Percentiles rank a stretch among this genome's conserved stretches.
phyloP scores from a whole-genome alignment of 2,113 vertebrate genomes.

The Lonchura striata region DNA sequence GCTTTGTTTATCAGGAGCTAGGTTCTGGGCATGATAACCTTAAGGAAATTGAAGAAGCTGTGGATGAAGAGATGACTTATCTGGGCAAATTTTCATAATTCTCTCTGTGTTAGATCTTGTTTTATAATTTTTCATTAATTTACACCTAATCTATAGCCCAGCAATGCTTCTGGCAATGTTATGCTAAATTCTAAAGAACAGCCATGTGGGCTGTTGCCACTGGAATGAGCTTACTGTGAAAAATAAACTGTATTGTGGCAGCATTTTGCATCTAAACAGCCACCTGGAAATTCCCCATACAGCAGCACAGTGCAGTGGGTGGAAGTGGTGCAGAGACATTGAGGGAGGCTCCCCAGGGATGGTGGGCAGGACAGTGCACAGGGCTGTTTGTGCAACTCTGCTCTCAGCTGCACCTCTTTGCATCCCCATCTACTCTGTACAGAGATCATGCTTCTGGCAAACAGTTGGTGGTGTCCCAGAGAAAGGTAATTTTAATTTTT shows the following conservation, averaged over 20 bases:
- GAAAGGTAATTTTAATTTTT: background rate
- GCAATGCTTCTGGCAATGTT: background rate
- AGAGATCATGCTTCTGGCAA: background rate
- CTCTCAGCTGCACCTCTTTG: background rate
- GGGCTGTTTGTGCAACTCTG: background rate
- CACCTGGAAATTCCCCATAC: constrained; percentile 42
- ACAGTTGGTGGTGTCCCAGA: constrained; percentile 1
- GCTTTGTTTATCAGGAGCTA: background rate
- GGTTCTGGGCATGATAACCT: background rate
- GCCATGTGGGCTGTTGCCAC: background rate
- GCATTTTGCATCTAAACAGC: background rate
- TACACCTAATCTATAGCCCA: background rate
- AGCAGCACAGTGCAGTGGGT: background rate
- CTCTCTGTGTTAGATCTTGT: background rate
- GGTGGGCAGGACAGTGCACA: background rate
- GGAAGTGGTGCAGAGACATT: background rate
- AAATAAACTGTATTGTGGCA: background rate
- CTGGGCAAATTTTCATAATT: background rate
- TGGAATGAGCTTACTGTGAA: background rate
- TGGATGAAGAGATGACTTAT: background rate
- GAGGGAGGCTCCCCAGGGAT: background rate
- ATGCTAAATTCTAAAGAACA: background rate
- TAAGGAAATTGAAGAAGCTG: background rate
- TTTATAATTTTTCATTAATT: background rate
- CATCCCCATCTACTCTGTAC: background rate